Base-by-base conservation (phyloP, 2,113 vertebrate species). In the Sceloporus tristichus region DNA sequence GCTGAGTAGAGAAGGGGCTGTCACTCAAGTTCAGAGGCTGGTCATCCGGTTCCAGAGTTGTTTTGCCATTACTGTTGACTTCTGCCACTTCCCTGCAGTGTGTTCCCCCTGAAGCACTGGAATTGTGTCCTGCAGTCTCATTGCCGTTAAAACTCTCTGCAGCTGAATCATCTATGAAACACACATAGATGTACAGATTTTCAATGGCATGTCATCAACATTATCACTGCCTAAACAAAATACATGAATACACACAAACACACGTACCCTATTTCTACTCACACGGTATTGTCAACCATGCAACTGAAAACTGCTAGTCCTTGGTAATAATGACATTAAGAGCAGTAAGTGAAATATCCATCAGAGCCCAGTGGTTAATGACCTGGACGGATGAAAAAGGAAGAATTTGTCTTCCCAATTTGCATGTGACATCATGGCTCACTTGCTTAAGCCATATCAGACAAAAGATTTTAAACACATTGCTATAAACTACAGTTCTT, bases 11-110 rank as follows among this genome's bases (percentile, higher is more conserved):
- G 86, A 97, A 96, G 90, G 97, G 97, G 90, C 97, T 97, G 95
- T 98, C 97, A 90, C 97, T 98, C 94, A 97, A 95, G 94, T 97
- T 98, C 97, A 98, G 95, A 80, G 97, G 97, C 93, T 97, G 97
- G 65, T 98, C 97, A 19, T 98, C 97, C 88, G 96, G 97, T 82
- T 98, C 97, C 91, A 95, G 88, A 93, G 92, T 96, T 84, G 96
- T 88, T 96, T 97, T 98, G 92, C 96, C 96, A 91, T 98, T 97
- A 93, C 94, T 95, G 93, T 96, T 97, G 94, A 96, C 93, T 94
- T 97, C 97, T 54, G 96, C 96, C 91, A 95, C 95, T 94, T 98
- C 97, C 96, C 96, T 96, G 95, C 96, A 92, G 91, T 97, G 96
- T 93, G 96, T 87, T 96, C 95, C 97, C 93, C 96, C 97, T 90